Evolutionary conservation across 2,113 vertebrate genomes (phyloP).

Genomic region (Megaleporinus macrocephalus): DNA sequence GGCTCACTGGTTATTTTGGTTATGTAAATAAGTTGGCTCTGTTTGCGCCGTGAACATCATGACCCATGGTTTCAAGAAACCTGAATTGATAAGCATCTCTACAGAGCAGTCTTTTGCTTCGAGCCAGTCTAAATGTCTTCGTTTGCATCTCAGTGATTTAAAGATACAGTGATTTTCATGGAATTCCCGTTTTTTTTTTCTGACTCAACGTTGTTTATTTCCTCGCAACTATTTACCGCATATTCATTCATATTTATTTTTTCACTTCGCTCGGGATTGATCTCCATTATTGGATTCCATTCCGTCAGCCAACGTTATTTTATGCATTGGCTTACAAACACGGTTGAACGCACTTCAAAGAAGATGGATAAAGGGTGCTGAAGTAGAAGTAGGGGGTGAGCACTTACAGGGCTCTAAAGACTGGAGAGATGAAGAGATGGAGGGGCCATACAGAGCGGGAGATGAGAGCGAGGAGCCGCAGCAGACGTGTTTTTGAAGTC

Average conservation of each 20-base stretch:
- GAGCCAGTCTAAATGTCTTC: no score
- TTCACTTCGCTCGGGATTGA: background rate
- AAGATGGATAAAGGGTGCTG: background rate
- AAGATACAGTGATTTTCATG: no score
- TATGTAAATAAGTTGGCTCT: no score
- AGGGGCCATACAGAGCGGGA: background rate
- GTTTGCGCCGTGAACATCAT: no score
- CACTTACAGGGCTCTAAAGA: background rate
- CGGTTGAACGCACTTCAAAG: background rate
- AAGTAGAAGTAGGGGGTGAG: background rate
- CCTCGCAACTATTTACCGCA: background rate
- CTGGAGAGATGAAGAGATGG: background rate
- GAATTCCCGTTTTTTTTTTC: background rate
- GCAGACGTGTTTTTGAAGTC: conserved; percentile 22
- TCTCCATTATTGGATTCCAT: conserved; percentile 11
- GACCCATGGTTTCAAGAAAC: no score
- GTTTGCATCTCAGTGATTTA: no score
- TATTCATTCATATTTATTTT: background rate
- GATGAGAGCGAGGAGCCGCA: background rate
- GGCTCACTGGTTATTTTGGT: no score
- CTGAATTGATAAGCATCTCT: no score
- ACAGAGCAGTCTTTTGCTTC: no score
- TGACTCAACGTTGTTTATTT: background rate
- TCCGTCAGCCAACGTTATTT: background rate
- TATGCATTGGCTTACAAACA: background rate